Evolutionary conservation across 2,797 vertebrate genomes (phyloP), one percentile per base, ranked within the genome.

Genomic region (Austrolebias charrua): DNA sequence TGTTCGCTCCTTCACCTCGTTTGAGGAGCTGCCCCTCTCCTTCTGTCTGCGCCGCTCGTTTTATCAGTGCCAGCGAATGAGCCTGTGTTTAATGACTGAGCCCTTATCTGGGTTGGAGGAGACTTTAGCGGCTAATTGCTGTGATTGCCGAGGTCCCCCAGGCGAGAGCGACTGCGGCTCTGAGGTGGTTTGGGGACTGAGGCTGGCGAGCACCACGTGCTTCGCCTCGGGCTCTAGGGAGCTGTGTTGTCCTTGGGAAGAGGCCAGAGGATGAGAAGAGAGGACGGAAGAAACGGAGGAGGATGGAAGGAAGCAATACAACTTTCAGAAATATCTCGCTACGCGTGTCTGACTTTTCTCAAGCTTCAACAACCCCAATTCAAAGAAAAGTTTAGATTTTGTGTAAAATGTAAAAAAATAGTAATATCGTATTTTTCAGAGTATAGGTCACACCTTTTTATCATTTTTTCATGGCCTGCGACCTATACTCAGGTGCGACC

Each of bases 61-160:
- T 90, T 94, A 94, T 94, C 91, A 88, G 85, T 78, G 78, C 81
- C 86, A 74, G 83, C 81, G 86, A 93, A 90, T 90, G 92, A 91
- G 89, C 78, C 88, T 87, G 88, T 80, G 88, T 91, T 92, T 93
- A 93, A 94, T 93, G 92, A 92, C 91, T 90, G 89, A 86, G 88
- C 77, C 84, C 89, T 94, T 94, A 94, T 94, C 93, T 84, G 90
- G 86, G 89, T 88, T 40, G 81, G 86, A 90, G 87, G 88, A 91
- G 92, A 93, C 92, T 93, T n/a, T 91, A 91, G 86, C 71, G 75
- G 88, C 92, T 94, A 94, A 94, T 93, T 94, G 91, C 92, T 90
- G 88, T 83, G 89, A 93, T 93, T 90, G 91, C 87, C 20, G 70
- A 86, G 85, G 87, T 91, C 90, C 89, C 90, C 86, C 86, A 83